Conservation (phyloP, 2,888 invertebrate genomes). For the Hyppa rectilinea region DNA sequence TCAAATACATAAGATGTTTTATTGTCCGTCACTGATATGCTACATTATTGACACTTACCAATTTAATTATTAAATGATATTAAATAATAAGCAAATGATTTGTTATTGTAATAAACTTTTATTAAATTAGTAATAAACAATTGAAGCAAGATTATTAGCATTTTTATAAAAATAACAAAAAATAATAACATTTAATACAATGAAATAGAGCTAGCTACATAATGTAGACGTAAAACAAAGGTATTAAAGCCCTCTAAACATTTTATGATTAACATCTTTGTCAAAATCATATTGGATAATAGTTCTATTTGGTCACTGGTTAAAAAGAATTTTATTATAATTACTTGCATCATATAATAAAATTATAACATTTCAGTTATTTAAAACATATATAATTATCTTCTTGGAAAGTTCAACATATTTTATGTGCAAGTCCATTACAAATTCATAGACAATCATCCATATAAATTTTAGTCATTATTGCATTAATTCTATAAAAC, state of each 20-base stretch:
- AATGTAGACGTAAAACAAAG: slow-evolving; percentile 27
- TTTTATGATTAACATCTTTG: slow-evolving; percentile 37
- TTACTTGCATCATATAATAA: not conserved
- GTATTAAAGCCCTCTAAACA: slow-evolving; percentile 42
- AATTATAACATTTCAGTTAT: slow-evolving; percentile 5
- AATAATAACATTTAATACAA: slow-evolving; percentile 41
- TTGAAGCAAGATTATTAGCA: slow-evolving; percentile 47
- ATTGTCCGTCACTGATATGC: slow-evolving; percentile 17
- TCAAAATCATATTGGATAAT: slow-evolving; percentile 38
- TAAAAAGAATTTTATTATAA: slow-evolving; percentile 1
- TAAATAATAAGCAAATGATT: slow-evolving; percentile 7
- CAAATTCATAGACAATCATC: not conserved
- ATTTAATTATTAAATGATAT: not conserved
- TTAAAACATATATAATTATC: slow-evolving; percentile 1
- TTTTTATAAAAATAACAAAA: slow-evolving; percentile 52
- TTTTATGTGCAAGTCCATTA: not conserved
- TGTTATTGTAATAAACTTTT: slow-evolving; percentile 37
- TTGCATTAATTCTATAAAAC: not conserved
- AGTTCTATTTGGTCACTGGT: slow-evolving; percentile 48
- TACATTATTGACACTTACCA: slow-evolving; percentile 6
- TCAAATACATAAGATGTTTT: slow-evolving; percentile 66
- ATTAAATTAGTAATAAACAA: slow-evolving; percentile 53
- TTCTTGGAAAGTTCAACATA: not conserved
- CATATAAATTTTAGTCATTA: not conserved
- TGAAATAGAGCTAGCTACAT: slow-evolving; percentile 30